phyloP scores from a whole-genome alignment of 2,113 vertebrate genomes.

The Pomatorhinus ruficollis region DNA sequence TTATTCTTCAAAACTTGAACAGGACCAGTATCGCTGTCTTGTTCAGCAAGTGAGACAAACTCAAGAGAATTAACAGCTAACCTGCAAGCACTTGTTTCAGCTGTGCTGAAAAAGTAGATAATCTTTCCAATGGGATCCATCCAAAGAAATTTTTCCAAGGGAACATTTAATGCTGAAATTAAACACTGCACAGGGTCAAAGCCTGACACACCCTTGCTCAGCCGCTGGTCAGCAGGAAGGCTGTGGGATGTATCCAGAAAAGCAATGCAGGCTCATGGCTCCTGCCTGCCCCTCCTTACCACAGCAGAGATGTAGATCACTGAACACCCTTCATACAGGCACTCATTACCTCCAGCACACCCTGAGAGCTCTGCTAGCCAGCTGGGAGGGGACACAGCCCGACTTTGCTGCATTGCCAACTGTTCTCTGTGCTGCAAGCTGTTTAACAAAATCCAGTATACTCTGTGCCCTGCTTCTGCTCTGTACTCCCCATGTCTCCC shows the following conservation, averaged over 20 bases:
- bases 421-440: background rate
- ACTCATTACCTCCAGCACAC: fast-evolving
- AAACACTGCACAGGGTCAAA: background rate
- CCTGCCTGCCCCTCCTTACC: background rate
- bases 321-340: fast-evolving
- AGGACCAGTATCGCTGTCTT: background rate
- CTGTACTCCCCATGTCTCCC: background rate
- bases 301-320: background rate
- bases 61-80: background rate
- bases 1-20: background rate
- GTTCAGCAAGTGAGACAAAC: background rate
- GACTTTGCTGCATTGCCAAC: background rate
- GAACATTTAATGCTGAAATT: background rate
- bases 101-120: background rate
- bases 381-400: background rate
- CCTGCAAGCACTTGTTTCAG: background rate
- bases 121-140: background rate
- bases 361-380: background rate
- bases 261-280: background rate
- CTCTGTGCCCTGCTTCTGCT: background rate
- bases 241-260: background rate
- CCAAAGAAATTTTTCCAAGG: background rate
- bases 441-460: background rate
- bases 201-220: background rate
- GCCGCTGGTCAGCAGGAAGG: fast-evolving